phyloP scores from a whole-genome alignment of 2,888 invertebrate genomes.

The Pristionchus exspectatus region DNA sequence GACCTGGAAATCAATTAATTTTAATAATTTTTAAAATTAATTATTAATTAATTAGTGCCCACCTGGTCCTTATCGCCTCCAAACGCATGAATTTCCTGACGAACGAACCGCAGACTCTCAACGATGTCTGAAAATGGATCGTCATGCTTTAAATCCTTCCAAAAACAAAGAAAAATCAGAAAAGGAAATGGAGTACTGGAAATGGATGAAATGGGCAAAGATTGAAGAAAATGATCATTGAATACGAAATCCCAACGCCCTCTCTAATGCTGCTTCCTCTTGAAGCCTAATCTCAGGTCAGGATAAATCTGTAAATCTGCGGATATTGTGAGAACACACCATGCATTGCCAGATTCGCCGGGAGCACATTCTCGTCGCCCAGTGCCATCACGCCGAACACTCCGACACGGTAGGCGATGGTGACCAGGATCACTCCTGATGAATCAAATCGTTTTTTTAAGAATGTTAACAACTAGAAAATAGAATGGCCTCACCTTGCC shows the following conservation, averaged over 20 bases:
- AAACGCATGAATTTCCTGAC: background rate
- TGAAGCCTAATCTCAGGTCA: too few species aligned
- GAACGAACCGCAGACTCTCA: background rate
- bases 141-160: background rate
- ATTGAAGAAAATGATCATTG: too few species aligned
- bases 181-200: too few species aligned
- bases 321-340: background rate
- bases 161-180: too few species aligned
- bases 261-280: too few species aligned
- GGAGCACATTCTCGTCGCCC: conserved; percentile 52
- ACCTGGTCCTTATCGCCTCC: conserved; percentile 43
- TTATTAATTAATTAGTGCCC: background rate
- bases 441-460: background rate
- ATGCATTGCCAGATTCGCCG: conserved; percentile 45
- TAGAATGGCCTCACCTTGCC: background rate
- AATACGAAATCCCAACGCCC: too few species aligned
- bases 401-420: conserved; percentile 8
- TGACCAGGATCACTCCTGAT: conserved; percentile 19
- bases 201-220: background rate
- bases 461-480: background rate
- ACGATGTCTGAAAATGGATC: conserved; percentile 17
- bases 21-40: background rate
- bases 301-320: background rate
- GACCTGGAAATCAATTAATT: background rate
- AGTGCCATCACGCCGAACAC: conserved; percentile 29